Base-by-base conservation (phyloP, 2,113 vertebrate genomes). In the Alethe diademata region DNA sequence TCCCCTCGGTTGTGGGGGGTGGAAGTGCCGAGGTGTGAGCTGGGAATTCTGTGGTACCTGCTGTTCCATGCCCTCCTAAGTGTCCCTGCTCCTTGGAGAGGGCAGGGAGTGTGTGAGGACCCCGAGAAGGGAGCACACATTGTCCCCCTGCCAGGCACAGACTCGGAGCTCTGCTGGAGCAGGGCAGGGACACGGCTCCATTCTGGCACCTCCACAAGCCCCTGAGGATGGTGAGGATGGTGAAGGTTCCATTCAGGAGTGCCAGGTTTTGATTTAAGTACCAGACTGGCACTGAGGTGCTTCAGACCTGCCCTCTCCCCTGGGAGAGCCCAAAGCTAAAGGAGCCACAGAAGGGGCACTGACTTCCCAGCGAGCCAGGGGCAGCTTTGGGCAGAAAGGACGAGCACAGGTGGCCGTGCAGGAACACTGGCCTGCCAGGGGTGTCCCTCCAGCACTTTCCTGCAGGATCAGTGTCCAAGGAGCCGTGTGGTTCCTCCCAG, bases 281-380 rank as follows among this genome's bases (percentile, higher is more conserved):
- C 38, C 33, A 16, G 50, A 8, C 58, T 6, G 29, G 14, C 78
- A 38, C 19, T 2, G 2, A 35, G 56, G 22, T 9, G 33, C 58
- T 71, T 57, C 45, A 71, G 62, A 31, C 31, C 67, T 73, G 67
- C 22, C 47, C 36, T 67, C 50, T 57, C 9, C 36, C 22, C 22
- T 12, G 19, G 17, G 53, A 51, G 29, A 76, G 33, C 24, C 42
- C 72, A 43, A 35, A 72, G 10, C 26, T 7, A 1, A 54, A 47
- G 5, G 26, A 66, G 33, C 26, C 25, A 5, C 2, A 2, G 71
- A 38, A 65, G 14, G 28, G 48, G 18, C 23, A 2, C 0, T 1
- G 58, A 19, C 38, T 22, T 31, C 7, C 8, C 3, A 7, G n/a
- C 0, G 2, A 53, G 64, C 29, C 0, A 0, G 28, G 43, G 31